phyloP scores from a whole-genome alignment of 1,140 invertebrate genomes.

The Hylaeus anthracinus region DNA sequence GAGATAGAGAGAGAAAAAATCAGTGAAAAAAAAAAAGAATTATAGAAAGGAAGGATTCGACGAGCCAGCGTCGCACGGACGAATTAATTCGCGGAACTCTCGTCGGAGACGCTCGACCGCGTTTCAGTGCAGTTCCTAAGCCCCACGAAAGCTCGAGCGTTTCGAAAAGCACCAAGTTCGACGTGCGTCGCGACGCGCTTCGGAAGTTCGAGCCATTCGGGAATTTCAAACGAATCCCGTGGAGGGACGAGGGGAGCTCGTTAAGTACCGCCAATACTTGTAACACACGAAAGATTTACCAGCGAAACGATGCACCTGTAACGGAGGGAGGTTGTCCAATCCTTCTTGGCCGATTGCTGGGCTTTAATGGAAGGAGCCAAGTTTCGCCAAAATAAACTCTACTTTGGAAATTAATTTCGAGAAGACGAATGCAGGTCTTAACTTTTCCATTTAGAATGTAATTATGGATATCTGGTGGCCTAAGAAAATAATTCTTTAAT shows the following conservation, averaged over 20 bases:
- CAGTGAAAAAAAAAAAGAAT: not conserved
- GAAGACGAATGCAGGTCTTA: too few species aligned
- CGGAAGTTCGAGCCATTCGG: constrained; percentile 54
- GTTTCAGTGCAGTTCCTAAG: constrained; percentile 40
- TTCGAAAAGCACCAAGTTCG: constrained; percentile 57
- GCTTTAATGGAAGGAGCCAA: constrained; percentile 29
- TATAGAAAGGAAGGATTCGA: constrained; percentile 16
- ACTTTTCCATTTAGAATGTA: too few species aligned
- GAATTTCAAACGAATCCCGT: constrained; percentile 44
- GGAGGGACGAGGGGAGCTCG: constrained; percentile 7
- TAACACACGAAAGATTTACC: constrained; percentile 59
- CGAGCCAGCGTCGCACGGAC: constrained; percentile 20
- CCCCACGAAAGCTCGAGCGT: constrained; percentile 28
- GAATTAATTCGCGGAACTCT: constrained; percentile 59
- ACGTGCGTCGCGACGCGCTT: constrained; percentile 36
- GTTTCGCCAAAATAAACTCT: too few species aligned
- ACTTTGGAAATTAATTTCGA: too few species aligned
- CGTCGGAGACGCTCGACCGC: constrained; percentile 38
- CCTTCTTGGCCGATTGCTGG: not conserved
- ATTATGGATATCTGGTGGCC: too few species aligned
- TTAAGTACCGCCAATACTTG: constrained; percentile 61
- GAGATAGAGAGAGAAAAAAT: not conserved
- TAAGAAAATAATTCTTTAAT: too few species aligned
- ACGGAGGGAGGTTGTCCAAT: constrained; percentile 8
- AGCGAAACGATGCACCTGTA: constrained; percentile 45